Evolutionary conservation across 2,113 vertebrate genomes (phyloP).

Genomic region (Myrmophylax atrothorax): DNA sequence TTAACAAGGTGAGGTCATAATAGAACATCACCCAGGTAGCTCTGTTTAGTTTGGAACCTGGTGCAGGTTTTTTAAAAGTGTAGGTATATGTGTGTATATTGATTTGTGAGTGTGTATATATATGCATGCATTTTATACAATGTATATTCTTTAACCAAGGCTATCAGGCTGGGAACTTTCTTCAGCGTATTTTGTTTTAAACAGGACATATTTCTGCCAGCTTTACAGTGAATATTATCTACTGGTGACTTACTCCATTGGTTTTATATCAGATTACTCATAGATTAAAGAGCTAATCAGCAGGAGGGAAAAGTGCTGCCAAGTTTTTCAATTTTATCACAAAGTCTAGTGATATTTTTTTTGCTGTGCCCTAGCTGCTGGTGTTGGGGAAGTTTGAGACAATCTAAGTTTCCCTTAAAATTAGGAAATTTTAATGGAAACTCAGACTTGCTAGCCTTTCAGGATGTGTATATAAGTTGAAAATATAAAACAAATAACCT

Average conservation of each 20-base stretch:
- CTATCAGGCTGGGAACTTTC: not conserved
- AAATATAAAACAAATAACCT: conserved; percentile 49
- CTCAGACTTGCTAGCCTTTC: not conserved
- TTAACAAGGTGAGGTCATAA: not conserved
- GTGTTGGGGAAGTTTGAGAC: not conserved
- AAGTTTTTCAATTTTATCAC: conserved; percentile 11
- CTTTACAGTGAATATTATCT: not conserved
- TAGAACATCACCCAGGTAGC: not conserved
- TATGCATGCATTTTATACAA: not conserved
- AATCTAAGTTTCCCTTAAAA: not conserved
- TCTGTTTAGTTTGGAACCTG: not conserved
- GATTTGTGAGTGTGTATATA: not conserved
- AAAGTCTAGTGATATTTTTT: not conserved
- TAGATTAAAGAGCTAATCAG: not conserved
- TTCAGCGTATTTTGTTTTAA: not conserved
- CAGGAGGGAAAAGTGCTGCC: not conserved
- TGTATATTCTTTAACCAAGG: not conserved
- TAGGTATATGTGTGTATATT: not conserved
- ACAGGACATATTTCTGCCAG: not conserved
- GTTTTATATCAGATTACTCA: not conserved
- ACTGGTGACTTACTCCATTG: not conserved
- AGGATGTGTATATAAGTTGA: not conserved
- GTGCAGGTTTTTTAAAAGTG: not conserved
- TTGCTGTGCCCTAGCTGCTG: not conserved
- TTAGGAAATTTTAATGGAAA: not conserved